Base-by-base conservation (phyloP, 1,140 invertebrate genomes). In the Leptopilina clavipes region DNA sequence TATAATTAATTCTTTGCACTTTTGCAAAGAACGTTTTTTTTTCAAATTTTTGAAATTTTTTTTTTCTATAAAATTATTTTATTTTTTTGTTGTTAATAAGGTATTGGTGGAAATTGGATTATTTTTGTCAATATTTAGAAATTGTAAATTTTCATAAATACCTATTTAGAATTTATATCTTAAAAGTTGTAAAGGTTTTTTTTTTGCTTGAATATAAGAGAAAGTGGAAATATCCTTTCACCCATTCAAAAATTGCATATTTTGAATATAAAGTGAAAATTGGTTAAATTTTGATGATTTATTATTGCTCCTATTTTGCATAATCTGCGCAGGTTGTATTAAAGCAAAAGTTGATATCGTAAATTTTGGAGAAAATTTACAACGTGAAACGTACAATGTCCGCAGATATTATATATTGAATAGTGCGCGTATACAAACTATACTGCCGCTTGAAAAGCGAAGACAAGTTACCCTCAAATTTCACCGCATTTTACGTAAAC, bases 401-500 rank as follows among this genome's bases (percentile, higher is more conserved):
- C 6, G n/a, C n/a, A n/a, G 52, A 18, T 54, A 54, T 17, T 17
- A 19, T 17, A n/a, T n/a, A n/a, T n/a, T 10, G 17, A 9, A 19
- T 1, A 18, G 18, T 10, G 17, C 7, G n/a, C n/a, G n/a, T 31
- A 31, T 17, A 17, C 18, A 54, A 19, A 18, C 1, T 31, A 5
- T 31, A 31, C n/a, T n/a, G n/a, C 48, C 14, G 18, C 17, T 19
- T 2, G 52, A 40, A 9, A 40, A 9, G 8, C 5, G 37, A 40
- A 40, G 52, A 10, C 52, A 18, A 19, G 52, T 10, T 54, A 22
- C 22, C 22, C 22, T 37, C 11, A 65, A 65, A 65, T 65, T 65
- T 25, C 25, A 65, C 72, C 54, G 40, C 52, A 31, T 2, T 44
- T 76, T 48, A 54, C 65, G 75, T 76, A 72, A 76, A 76, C 75